Evolutionary conservation across 2,888 invertebrate genomes (phyloP), one percentile per base, ranked within the genome.

Genomic region (Eupsilia transversa): DNA sequence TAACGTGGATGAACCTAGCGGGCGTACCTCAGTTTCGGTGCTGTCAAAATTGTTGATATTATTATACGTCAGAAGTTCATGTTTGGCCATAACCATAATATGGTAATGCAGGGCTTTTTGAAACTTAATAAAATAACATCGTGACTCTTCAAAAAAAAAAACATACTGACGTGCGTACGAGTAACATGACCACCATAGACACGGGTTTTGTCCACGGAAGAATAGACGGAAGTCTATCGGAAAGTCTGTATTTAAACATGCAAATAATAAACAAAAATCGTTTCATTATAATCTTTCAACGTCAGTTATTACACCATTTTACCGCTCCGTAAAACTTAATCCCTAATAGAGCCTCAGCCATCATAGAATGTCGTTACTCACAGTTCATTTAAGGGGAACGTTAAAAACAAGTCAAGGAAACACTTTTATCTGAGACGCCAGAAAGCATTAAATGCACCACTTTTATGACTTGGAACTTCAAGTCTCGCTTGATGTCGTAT

Each of bases 381-480:
- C 84, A 84, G 84, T 84, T 80, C 84, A 84, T 84, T 86, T 84
- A 71, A 74, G 56, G 59, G 27, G 64, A 84, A 65, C 75, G 56
- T 77, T 84, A 86, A 84, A 84, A 86, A 84, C 84, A 83, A 80
- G 73, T 80, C 75, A 63, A 75, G 78, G 75, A 80, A 79, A 73
- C 71, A 65, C 73, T 86, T 46, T 72, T 86, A 85, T 85, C 81
- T 78, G 23, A 65, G 68, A 76, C 73, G 66, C 76, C 77, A 78
- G 77, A 65, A 76, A 75, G 65, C 79, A 80, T 87, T 86, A 86
- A 82, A 52, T 79, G 74, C 73, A 83, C 66, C 65, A 38, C 57
- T 87, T 86, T 87, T 86, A 86, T 78, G 76, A 73, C 77, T 73
- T 76, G 43, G 67, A 74, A 77, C 65, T 84, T 74, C 20, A 30